These are phyloP conservation scores for Antedon mediterranea DNA, from an alignment of 53 echinoderm and acorn worm genomes.

Conservation along the genomic window DNA sequence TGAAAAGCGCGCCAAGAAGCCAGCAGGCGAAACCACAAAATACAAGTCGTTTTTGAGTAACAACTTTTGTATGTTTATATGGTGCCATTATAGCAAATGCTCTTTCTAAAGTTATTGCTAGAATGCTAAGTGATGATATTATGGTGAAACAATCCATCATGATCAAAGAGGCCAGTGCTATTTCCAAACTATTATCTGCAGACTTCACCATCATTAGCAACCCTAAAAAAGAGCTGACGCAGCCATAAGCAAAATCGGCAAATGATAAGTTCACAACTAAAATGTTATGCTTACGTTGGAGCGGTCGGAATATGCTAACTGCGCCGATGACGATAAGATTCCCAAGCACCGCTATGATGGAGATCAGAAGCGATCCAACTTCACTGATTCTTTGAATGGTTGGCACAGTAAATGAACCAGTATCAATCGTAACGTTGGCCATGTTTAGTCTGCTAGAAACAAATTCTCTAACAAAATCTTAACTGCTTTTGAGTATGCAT, in stretches of 20 bases:
- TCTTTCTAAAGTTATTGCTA: not conserved
- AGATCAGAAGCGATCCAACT: not conserved
- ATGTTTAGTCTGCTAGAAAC: too few relatives aligned
- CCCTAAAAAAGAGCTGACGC: not conserved
- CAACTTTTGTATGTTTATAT: not conserved
- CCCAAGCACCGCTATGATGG: not conserved
- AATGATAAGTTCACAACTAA: not conserved
- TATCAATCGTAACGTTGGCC: too few relatives aligned
- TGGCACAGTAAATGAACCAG: too few relatives aligned
- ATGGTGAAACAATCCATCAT: not conserved
- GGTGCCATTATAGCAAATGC: not conserved
- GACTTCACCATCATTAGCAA: not conserved
- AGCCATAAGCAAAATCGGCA: not conserved
- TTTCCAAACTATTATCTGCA: not conserved
- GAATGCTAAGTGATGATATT: not conserved
- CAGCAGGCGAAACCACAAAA: not conserved
- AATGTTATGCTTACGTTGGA: not conserved
- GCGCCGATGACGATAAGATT: not conserved
- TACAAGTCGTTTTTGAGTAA: not conserved
- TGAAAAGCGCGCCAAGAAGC: not conserved
- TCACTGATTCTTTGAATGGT: not conserved
- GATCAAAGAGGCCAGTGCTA: not conserved
- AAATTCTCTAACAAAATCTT: too few relatives aligned
- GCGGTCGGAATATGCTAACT: not conserved
- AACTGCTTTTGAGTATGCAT: too few relatives aligned